Evolutionary conservation across 2,888 invertebrate species (phyloP), one percentile per base, ranked within the genome.

Genomic region (Xestia c-nigrum): DNA sequence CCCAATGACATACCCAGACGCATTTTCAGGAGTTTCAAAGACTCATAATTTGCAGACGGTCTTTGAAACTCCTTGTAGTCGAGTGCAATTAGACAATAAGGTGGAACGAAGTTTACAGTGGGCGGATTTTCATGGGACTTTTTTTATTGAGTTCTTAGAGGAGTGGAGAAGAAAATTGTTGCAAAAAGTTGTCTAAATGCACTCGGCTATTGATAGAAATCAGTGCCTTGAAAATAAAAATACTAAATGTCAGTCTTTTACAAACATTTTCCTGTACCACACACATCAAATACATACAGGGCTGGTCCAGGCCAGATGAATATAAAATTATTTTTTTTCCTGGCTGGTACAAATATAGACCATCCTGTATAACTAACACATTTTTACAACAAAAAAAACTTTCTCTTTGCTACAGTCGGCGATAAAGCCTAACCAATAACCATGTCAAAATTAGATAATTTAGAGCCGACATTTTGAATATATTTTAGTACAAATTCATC

Each of bases 211-310:
- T 31, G n/a, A 43, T 40, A 40, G 3, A 21, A 64, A 43, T 63
- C 40, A 64, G 40, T 64, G n/a, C 6, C 43, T n/a, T 40, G 6
- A n/a, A 43, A 1, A 40, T n/a, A n/a, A 64, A 40, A 63, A 21
- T 10, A 40, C 38, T 31, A 80, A 82, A 72, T 74, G 74, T 78
- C 85, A 84, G 85, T 85, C 74, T 85, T 83, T 59, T 76, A 67
- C 55, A 81, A 80, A 73, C 59, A 43, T 80, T 80, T 72, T 57
- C 72, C 31, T 67, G 72, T 31, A 55, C 10, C n/a, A 59, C 7
- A 67, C n/a, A 72, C 38, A 66, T 31, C n/a, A 47, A 52, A 81
- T 55, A 31, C 31, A 31, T 31, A n/a, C n/a, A n/a, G n/a, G n/a
- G n/a, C n/a, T n/a, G n/a, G n/a, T n/a, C n/a, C n/a, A n/a, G n/a